These are phyloP conservation scores for Caenorhabditis latens DNA, from an alignment of 1,140 invertebrate genomes.

Conservation along the genomic window DNA sequence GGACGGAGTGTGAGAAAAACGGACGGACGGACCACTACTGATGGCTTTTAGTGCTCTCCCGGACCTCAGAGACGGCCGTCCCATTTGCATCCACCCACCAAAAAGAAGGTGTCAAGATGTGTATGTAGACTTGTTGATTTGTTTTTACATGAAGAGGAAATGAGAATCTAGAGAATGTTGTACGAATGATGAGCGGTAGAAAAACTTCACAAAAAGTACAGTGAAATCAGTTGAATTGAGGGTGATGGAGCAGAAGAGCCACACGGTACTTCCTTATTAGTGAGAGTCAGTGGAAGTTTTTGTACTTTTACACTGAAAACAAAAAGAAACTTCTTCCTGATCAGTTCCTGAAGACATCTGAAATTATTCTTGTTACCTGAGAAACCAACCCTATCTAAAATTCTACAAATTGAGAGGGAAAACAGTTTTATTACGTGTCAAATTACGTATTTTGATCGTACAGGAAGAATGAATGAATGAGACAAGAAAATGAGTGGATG, in stretches of 20 bases:
- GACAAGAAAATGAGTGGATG: background rate
- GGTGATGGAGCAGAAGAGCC: no score
- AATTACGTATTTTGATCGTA: constrained; percentile 22
- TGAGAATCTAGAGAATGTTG: background rate
- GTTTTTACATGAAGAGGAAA: background rate
- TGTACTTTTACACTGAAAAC: no score
- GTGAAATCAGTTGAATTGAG: no score
- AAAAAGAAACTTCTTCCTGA: no score
- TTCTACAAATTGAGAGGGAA: background rate
- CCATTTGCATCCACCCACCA: constrained; percentile 53
- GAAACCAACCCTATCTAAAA: no score
- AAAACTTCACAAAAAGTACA: no score
- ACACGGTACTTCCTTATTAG: no score
- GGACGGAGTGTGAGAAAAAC: constrained; percentile 36
- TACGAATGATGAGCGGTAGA: background rate
- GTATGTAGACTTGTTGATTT: constrained; percentile 50
- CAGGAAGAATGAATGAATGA: background rate
- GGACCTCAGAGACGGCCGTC: background rate
- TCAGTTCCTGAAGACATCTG: no score
- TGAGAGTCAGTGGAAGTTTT: no score
- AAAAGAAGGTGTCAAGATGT: constrained; percentile 38
- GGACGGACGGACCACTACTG: constrained; percentile 48
- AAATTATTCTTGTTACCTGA: no score
- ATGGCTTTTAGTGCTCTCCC: constrained; percentile 37
- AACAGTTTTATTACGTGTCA: constrained; percentile 35